Evolutionary conservation across 2,797 vertebrate species (phyloP), one percentile per base, ranked within the genome.

Genomic region (Chelon labrosus): DNA sequence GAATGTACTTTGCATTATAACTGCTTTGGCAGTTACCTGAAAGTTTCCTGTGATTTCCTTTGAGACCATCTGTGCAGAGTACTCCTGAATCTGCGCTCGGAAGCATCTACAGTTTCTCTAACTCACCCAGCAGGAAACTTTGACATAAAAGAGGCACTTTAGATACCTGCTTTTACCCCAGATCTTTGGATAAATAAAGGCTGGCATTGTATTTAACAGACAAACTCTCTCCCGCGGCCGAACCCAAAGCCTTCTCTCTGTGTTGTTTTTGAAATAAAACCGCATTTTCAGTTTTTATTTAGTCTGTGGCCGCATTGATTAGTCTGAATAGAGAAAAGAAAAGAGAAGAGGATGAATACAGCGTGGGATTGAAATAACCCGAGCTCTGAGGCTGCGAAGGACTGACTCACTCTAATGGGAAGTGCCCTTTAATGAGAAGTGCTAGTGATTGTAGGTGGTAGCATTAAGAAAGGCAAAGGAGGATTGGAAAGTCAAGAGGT

Each of bases 351-450:
- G 80, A 87, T 84, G 62, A 75, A 75, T 72, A 41, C 68, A 80
- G 65, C 12, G 17, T 80, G 35, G 65, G 57, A 66, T 61, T 66
- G 63, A 77, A 79, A 77, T 77, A 67, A 67, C 25, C 19, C 1
- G 7, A 67, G 64, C 55, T 79, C 82, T 77, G 27, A 68, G 22
- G 68, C 67, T 70, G 64, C 67, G 47, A 71, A 67, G 55, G 52
- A 65, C 77, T 79, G 82, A 83, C 59, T 88, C 75, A 89, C 62
- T 77, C 44, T 88, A 88, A 91, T 90, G 75, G 73, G 75, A 83
- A 68, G 68, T 71, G 60, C 44, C 79, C 80, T 84, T 80, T 90
- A 89, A 87, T 87, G 70, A 78, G 67, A 85, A 80, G 77, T 63
- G 59, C 58, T 72, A 57, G 75, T 84, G 76, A 79, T 83, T 81